Base-by-base conservation (phyloP, 2,113 vertebrate genomes). In the Pseudopodoces humilis region DNA sequence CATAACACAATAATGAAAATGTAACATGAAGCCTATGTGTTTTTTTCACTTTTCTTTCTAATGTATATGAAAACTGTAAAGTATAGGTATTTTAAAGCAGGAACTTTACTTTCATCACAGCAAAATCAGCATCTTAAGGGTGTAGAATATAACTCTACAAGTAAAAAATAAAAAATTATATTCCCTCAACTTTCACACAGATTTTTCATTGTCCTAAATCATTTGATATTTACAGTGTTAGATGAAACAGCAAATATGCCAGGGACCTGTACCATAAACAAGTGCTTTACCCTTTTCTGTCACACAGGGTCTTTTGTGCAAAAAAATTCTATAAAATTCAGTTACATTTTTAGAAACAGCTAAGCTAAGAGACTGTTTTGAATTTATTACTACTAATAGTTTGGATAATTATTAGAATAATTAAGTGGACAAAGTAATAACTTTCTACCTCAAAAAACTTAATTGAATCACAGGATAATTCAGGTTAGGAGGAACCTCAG, bases 21-120 rank as follows among this genome's bases (percentile, higher is more conserved):
- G 30, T 3, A 87, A 72, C 52, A 67, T 5, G 1, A 78, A 46
- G 11, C 12, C 31, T 18, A 14, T 2, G 1, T 11, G 1, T 1
- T 23, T 80, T 64, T 83, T 72, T 27, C 2, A 31, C 39, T 77
- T 86, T 53, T 70, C 39, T 59, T 81, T 37, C 23, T 27, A 58
- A 52, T 4, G 5, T 39, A 22, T 13, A 30, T 33, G 31, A 86
- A 92, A 88, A 68, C 3, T 2, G 53, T 7, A 30, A 39, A 72
- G 22, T 5, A 1, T 0, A 7, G 15, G 18, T 21, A 76, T 65
- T 71, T 90, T 55, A 78, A 78, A 75, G 50, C 9, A 62, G 46
- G 24, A 78, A 25, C 43, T 30, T 77, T 68, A 27, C 43, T 37
- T 81, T 78, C 65, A 64, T 71, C 65, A 55, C 25, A 78, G 33